A percentile compares a stretch with the other conserved stretches of the same genome.
phyloP scores from a whole-genome alignment of 2,113 vertebrate species.

The Gobius niger region DNA sequence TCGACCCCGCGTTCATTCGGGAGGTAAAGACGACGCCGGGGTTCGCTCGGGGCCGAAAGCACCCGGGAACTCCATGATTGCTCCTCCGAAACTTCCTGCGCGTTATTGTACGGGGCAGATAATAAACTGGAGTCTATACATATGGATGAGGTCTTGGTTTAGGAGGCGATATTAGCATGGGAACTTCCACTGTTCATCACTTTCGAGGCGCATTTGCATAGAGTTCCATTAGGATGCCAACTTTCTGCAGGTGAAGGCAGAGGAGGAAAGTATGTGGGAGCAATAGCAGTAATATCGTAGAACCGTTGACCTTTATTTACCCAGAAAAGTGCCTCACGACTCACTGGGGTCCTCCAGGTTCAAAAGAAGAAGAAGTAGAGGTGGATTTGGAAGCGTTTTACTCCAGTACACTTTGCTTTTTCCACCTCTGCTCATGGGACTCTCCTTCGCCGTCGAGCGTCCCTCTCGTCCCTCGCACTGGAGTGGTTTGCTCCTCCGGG shows the following conservation, averaged over 20 bases:
- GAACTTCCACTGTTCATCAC: constrained; percentile 32
- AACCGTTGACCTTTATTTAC: too few species aligned
- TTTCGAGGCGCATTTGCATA: constrained; percentile 36
- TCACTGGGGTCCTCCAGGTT: too few species aligned
- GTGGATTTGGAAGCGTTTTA: not conserved
- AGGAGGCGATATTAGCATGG: constrained; percentile 29
- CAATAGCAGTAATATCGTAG: not conserved
- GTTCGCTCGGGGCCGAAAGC: not conserved
- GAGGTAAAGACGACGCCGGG: too few species aligned
- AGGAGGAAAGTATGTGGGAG: too few species aligned
- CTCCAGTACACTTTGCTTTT: not conserved
- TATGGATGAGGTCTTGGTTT: constrained; percentile 34
- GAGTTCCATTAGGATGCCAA: constrained; percentile 46
- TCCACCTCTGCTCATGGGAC: not conserved
- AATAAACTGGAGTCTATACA: constrained; percentile 20
- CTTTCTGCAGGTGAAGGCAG: constrained; percentile 36
- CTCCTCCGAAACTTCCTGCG: not conserved
- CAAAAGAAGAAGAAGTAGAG: too few species aligned
- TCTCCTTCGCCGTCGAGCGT: not conserved
- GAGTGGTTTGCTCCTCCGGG: constrained; percentile 38
- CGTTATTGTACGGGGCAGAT: not conserved
- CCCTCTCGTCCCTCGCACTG: constrained; percentile 37
- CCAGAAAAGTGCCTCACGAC: too few species aligned
- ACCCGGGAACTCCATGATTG: not conserved
- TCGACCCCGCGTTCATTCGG: not conserved